phyloP scores from a whole-genome alignment of 2,888 invertebrate genomes.

The Cylindroiulus punctatus region DNA sequence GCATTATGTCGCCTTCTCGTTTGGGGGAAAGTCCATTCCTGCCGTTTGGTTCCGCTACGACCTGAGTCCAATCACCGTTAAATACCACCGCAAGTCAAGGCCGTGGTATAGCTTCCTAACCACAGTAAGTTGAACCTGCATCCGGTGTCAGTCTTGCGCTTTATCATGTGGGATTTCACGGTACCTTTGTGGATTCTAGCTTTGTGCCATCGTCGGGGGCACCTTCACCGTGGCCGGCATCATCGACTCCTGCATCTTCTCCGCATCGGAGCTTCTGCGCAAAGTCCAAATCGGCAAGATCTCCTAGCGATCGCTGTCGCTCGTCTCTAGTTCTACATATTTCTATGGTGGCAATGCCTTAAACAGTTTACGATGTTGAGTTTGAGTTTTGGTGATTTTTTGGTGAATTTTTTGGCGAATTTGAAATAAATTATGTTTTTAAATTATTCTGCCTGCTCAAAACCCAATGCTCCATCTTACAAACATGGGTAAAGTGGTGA shows the following conservation, averaged over 20 bases:
- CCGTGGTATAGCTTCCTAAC: conserved; percentile 72
- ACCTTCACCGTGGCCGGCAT: conserved; percentile 73
- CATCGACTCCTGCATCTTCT: conserved; percentile 71
- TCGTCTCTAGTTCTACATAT: not conserved
- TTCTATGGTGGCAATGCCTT: not conserved
- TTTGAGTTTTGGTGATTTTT: too few relatives aligned
- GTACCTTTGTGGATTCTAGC: conserved; percentile 63
- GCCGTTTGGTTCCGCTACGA: conserved; percentile 73
- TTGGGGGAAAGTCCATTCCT: conserved; percentile 67
- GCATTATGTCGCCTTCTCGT: conserved; percentile 62
- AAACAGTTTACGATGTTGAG: not conserved
- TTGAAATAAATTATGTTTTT: not conserved
- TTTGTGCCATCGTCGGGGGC: conserved; percentile 72
- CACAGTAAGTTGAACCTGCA: conserved; percentile 65
- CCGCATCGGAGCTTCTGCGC: conserved; percentile 70
- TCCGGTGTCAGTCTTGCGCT: not conserved
- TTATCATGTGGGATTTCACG: not conserved
- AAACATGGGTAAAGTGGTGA: too few relatives aligned
- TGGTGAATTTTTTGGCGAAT: not conserved
- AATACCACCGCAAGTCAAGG: conserved; percentile 69
- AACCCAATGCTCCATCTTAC: too few relatives aligned
- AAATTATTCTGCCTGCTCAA: not conserved
- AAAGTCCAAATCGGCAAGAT: conserved; percentile 71
- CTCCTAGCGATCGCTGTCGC: conserved; percentile 63
- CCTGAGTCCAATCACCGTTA: conserved; percentile 71